Evolutionary conservation across 1,140 invertebrate genomes (phyloP), one percentile per base, ranked within the genome.

Genomic region (Aricia agestis): DNA sequence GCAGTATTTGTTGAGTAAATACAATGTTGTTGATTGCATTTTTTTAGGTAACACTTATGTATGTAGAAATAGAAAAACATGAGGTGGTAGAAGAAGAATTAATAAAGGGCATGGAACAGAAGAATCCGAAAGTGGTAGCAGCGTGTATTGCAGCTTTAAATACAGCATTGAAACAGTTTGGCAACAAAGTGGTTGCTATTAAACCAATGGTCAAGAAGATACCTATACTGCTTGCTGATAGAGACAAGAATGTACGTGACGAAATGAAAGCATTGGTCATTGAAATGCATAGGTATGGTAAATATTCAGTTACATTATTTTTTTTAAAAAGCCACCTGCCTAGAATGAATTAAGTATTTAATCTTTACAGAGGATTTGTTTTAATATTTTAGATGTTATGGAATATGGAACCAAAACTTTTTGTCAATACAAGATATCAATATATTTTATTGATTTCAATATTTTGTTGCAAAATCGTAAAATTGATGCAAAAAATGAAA

Each of bases 21-120:
- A 36, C 1, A 36, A 36, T 36, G 5, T 36, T 36, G 9, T 36
- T 36, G 1, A 66, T 66, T 32, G 59, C 45, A 57, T 69, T 57
- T 25, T 78, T 77, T 70, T 75, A 91, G 89, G 95, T 99, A 70
- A 94, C 95, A 2, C 92, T 99, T 63, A 97, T 98, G 96, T 99
- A 96, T 84, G 94, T 99, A 78, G 98, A 99, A 93, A 98, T 98
- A 78, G 98, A 99, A 84, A 99, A 98, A 88, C 95, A 97, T 74
- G 98, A 99, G 78, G 87, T 94, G 57, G 97, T 98, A 0, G 92
- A 97, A 85, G 98, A 99, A 82, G 98, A 98, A 91, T 91, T 99
- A 6, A 92, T 98, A 4, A 98, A 98, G 92, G 98, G 98, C 32
- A 95, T 98, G 85, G 97, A 98, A 76, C 95, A 96, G 71, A 99